Conservation (phyloP, 2,113 vertebrate species). For the Cochlearius cochlearius region DNA sequence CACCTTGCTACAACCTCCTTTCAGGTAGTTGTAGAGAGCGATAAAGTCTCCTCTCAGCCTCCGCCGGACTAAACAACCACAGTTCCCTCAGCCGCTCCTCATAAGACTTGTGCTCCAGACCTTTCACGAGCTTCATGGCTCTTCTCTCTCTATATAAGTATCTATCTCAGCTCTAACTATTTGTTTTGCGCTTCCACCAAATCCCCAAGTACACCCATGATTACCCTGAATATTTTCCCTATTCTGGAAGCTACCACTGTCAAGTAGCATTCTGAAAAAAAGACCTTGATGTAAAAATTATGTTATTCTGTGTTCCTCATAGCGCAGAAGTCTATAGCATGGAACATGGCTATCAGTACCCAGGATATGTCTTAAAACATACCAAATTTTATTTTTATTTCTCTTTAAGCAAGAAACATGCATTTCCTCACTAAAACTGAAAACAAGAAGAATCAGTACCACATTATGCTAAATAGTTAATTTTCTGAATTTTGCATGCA, state of each 20-base stretch:
- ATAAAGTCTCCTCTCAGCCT: neutral
- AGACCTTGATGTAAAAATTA: neutral
- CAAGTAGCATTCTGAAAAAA: neutral
- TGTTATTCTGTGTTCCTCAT: neutral
- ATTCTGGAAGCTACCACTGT: neutral
- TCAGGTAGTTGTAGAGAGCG: too few species aligned
- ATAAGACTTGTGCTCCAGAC: neutral
- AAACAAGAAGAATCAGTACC: neutral
- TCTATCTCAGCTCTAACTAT: neutral
- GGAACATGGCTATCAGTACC: neutral
- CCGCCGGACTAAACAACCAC: neutral
- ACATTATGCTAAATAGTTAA: neutral
- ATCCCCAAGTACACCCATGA: neutral
- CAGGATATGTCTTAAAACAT: neutral
- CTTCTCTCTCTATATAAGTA: neutral
- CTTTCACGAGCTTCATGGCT: neutral
- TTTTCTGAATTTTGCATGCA: neutral
- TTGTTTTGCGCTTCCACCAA: neutral
- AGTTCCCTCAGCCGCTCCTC: neutral
- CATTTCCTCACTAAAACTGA: neutral
- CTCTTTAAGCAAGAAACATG: neutral
- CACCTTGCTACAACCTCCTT: too few species aligned
- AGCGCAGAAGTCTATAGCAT: neutral
- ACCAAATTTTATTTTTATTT: neutral
- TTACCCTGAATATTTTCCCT: neutral